Evolutionary conservation across 2,888 invertebrate species (phyloP).

Genomic region (Loripinus fragilis): DNA sequence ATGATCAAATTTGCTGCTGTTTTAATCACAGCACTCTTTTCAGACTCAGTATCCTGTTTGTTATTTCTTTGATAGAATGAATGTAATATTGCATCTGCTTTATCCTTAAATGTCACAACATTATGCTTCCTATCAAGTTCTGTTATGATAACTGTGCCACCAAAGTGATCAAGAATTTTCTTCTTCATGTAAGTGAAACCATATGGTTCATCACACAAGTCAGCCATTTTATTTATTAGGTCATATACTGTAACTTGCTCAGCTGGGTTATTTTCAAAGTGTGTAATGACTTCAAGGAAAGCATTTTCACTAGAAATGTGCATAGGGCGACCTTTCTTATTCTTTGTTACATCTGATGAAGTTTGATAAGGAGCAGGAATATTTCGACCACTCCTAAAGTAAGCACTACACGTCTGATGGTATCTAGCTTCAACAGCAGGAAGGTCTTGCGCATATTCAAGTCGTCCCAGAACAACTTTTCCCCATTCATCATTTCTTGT

Average conservation of each 20-base stretch:
- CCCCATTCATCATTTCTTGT: constrained; percentile 23
- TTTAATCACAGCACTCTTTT: constrained; percentile 51
- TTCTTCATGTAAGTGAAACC: constrained; percentile 51
- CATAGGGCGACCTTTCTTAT: background rate
- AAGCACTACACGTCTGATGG: constrained; percentile 22
- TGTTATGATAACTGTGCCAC: constrained; percentile 47
- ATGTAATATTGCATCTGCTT: no score
- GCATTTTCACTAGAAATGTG: background rate
- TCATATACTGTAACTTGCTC: constrained; percentile 44
- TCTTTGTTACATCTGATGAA: background rate
- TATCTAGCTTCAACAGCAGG: no score
- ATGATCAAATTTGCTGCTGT: constrained; percentile 63
- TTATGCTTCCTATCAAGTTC: constrained; percentile 44
- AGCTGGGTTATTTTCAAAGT: constrained; percentile 40
- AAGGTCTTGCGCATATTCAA: constrained; percentile 21
- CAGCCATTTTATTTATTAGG: constrained; percentile 40
- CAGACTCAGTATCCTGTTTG: constrained; percentile 25
- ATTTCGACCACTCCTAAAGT: constrained; percentile 23
- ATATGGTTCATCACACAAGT: constrained; percentile 30
- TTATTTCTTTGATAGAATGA: constrained; percentile 37
- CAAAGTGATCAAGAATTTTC: constrained; percentile 54
- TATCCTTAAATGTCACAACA: no score
- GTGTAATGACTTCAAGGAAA: constrained; percentile 29
- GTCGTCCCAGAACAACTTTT: background rate
- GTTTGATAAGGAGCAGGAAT: no score